phyloP scores from a whole-genome alignment of 2,888 invertebrate genomes.

The Anoplius nigerrimus region DNA sequence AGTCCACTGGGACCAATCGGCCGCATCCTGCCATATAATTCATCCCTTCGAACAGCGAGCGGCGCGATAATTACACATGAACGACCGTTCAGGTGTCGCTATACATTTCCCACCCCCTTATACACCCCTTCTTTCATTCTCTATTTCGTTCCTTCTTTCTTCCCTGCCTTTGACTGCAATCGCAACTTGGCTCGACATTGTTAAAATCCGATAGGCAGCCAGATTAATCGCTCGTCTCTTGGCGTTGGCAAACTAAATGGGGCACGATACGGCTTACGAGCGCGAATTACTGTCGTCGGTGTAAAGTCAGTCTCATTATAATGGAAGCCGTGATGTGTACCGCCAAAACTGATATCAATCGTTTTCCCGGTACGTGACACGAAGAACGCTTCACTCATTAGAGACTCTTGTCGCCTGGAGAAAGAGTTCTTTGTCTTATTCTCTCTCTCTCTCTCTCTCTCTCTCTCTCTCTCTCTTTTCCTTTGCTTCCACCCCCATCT shows the following conservation, averaged over 20 bases:
- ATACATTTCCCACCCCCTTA: slow-evolving; percentile 45
- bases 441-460: slow-evolving; percentile 8
- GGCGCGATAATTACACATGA: slow-evolving; percentile 57
- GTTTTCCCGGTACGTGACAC: too few species aligned
- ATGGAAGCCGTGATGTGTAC: too few species aligned
- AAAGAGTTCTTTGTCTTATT: slow-evolving; percentile 36
- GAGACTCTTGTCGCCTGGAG: too few species aligned
- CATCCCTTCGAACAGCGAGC: slow-evolving; percentile 58
- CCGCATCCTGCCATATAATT: slow-evolving; percentile 50
- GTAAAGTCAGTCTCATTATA: not conserved
- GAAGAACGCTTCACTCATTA: too few species aligned
- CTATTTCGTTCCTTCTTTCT: slow-evolving; percentile 12
- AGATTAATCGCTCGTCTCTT: too few species aligned
- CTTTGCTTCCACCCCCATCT: not conserved
- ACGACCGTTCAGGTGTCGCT: slow-evolving; percentile 40
- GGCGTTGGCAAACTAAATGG: too few species aligned
- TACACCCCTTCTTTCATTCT: slow-evolving; percentile 13
- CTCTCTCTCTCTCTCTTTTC: too few species aligned
- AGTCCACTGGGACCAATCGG: slow-evolving; percentile 2
- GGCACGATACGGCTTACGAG: too few species aligned
- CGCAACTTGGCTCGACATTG: too few species aligned
- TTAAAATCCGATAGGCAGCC: too few species aligned
- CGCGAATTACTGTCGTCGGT: not conserved
- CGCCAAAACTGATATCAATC: too few species aligned
- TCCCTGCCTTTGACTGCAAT: too few species aligned